Conservation (phyloP, 1,140 invertebrate genomes). For the Hormaphis cornu region DNA sequence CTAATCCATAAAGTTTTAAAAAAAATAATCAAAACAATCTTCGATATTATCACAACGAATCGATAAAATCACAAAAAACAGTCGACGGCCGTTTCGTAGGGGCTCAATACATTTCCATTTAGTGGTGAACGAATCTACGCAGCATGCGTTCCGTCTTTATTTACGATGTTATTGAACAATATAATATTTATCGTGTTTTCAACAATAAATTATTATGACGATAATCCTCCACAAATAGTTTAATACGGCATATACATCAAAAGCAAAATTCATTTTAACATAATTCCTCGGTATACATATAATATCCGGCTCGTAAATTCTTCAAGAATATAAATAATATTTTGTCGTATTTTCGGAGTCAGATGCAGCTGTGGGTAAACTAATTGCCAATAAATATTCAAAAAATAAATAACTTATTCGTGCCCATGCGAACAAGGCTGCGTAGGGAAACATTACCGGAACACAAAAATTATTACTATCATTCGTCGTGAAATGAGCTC, state of each 20-base stretch:
- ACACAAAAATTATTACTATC: no score
- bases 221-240: neutral
- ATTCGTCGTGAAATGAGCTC: no score
- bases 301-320: slow-evolving; percentile 23
- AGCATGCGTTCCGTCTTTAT: neutral
- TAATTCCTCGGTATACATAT: slow-evolving; percentile 2
- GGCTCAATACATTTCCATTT: neutral
- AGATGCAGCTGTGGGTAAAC: neutral
- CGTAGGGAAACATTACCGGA: no score
- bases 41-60: no score
- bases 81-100: no score
- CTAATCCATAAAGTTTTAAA: no score
- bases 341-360: no score
- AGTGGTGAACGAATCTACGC: neutral
- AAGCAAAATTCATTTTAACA: slow-evolving; percentile 19
- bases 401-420: neutral
- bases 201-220: slow-evolving; percentile 2
- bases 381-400: slow-evolving; percentile 14
- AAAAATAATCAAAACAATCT: no score
- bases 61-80: no score
- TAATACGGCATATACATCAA: neutral
- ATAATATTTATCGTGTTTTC: slow-evolving; percentile 4
- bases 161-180: slow-evolving; percentile 7
- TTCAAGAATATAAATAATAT: neutral
- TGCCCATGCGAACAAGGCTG: neutral